Evolutionary conservation across 2,113 vertebrate genomes (phyloP).

Genomic region (Lynx canadensis): DNA sequence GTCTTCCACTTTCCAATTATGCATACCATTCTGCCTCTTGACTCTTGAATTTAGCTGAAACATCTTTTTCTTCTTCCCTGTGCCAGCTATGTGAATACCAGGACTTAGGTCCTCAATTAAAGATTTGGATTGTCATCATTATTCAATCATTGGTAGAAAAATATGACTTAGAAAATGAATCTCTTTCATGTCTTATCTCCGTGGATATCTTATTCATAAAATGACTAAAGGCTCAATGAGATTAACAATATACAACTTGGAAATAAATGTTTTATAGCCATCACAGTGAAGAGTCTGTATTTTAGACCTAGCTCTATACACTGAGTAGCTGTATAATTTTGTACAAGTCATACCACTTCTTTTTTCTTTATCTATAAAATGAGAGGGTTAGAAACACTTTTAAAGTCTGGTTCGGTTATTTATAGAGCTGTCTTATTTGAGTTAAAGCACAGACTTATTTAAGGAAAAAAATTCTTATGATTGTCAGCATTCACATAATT

Average conservation of each 20-base stretch:
- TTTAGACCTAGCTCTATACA: background rate
- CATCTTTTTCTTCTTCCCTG: background rate
- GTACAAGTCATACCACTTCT: background rate
- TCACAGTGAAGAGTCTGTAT: background rate
- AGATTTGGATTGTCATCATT: background rate
- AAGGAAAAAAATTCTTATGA: background rate
- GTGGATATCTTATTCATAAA: background rate
- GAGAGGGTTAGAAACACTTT: background rate
- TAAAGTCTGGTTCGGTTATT: background rate
- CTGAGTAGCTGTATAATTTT: background rate
- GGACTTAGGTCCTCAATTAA: background rate
- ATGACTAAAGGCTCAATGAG: background rate
- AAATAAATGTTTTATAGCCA: background rate
- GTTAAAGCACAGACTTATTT: background rate
- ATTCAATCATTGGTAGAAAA: background rate
- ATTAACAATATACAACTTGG: background rate
- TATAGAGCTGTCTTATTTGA: background rate
- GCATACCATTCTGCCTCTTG: background rate
- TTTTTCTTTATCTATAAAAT: constrained; percentile 24
- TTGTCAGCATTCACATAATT: background rate
- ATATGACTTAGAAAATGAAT: constrained; percentile 6
- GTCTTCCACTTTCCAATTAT: background rate
- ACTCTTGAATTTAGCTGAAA: constrained; percentile 14
- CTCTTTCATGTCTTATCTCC: background rate
- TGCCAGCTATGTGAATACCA: background rate